Percentiles rank a stretch among this genome's conserved stretches.
Evolutionary conservation across 2,113 vertebrate genomes (phyloP).

Genomic region (Hystrix brachyura): DNA sequence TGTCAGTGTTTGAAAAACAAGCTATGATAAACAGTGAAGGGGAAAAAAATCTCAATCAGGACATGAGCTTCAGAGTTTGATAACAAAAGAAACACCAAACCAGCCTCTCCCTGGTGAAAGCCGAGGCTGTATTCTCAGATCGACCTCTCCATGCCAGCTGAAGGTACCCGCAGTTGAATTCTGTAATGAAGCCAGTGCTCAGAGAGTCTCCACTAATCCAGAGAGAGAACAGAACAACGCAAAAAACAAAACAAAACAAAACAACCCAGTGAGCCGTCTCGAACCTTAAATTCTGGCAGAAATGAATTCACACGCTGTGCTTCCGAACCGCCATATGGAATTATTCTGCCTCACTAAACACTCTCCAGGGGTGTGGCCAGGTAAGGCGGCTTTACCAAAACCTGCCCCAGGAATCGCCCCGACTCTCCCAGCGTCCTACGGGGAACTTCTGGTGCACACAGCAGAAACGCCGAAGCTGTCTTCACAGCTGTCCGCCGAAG

Average conservation of each 20-base stretch:
- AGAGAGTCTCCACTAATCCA: neutral
- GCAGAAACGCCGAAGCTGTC: neutral
- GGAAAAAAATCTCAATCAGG: neutral
- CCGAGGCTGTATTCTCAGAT: conserved; percentile 15
- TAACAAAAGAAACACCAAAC: conserved; percentile 47
- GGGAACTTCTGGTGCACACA: neutral
- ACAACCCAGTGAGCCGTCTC: neutral
- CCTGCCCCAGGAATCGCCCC: neutral
- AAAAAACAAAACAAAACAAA: neutral
- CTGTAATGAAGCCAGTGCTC: neutral
- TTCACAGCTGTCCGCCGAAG: conserved; percentile 51
- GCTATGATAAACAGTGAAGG: neutral
- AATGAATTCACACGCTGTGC: conserved; percentile 23
- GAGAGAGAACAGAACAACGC: neutral
- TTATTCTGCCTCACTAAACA: conserved; percentile 67
- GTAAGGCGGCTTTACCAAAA: neutral
- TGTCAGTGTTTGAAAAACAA: neutral
- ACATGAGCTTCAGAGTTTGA: neutral
- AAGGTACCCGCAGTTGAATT: neutral
- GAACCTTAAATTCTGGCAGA: neutral
- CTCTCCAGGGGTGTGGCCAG: neutral
- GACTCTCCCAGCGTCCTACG: neutral
- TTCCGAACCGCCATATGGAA: conserved; percentile 8
- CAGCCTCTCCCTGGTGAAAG: neutral
- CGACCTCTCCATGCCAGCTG: neutral